Conservation (phyloP, 2,113 vertebrate species). For the Dunckerocampus dactyliophorus region DNA sequence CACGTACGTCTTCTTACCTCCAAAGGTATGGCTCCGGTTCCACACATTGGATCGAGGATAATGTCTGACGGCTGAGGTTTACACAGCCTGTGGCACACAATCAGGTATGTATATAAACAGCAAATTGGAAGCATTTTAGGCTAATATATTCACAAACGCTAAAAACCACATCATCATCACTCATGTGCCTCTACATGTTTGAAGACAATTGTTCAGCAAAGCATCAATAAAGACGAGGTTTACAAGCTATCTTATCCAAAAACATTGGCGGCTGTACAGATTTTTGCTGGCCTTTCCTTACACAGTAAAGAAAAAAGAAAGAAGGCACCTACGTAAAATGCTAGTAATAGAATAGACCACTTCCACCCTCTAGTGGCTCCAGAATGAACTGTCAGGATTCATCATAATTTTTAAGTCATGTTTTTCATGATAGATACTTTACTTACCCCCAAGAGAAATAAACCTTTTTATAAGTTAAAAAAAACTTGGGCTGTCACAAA, state of each 20-base stretch:
- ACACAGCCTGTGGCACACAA: constrained; percentile 79
- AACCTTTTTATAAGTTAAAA: too few species aligned
- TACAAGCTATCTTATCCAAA: background rate
- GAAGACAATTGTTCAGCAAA: background rate
- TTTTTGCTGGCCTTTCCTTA: too few species aligned
- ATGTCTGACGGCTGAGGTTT: constrained; percentile 85
- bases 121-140: background rate
- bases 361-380: background rate
- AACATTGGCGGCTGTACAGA: too few species aligned
- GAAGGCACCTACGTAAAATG: too few species aligned
- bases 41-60: constrained; percentile 97
- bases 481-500: too few species aligned
- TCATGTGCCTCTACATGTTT: background rate
- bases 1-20: constrained; percentile 75
- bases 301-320: background rate
- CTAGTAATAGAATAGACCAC: background rate
- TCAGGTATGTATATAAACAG: background rate
- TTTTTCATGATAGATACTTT: too few species aligned
- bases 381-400: background rate
- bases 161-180: background rate
- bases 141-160: background rate
- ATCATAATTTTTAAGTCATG: too few species aligned
- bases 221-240: background rate
- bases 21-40: constrained; percentile 93
- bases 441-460: too few species aligned